These are phyloP conservation scores for Anagyrus pseudococci DNA, from an alignment of 2,888 invertebrate genomes.

Conservation along the genomic window DNA sequence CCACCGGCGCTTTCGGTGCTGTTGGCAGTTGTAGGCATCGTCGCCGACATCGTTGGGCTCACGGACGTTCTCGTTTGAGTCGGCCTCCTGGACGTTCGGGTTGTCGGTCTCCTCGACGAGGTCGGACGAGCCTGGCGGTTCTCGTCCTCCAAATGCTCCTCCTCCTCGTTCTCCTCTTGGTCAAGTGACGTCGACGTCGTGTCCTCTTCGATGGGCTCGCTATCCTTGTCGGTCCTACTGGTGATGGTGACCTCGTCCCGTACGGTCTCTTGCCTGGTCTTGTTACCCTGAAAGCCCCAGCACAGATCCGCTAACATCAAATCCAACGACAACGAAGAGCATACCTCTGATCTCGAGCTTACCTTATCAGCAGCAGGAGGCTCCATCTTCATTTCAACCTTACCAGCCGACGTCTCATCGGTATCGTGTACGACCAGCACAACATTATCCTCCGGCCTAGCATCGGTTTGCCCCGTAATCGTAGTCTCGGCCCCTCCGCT, in stretches of 20 bases:
- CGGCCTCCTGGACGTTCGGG: no score
- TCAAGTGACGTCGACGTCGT: background rate
- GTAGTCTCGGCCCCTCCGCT: background rate
- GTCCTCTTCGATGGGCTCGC: background rate
- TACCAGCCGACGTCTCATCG: slow-evolving; percentile 1
- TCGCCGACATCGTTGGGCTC: background rate
- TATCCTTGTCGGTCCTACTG: no score
- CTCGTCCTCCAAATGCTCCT: slow-evolving; percentile 41
- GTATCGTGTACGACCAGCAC: slow-evolving; percentile 18
- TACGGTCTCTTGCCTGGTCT: background rate
- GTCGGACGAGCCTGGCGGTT: slow-evolving; percentile 48
- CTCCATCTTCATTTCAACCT: slow-evolving; percentile 13
- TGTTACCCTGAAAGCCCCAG: background rate
- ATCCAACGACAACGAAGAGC: no score
- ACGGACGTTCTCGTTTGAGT: background rate
- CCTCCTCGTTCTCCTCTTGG: no score
- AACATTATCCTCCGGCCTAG: no score
- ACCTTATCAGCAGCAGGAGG: slow-evolving; percentile 3
- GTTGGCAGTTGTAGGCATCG: background rate
- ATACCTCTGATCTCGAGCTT: background rate
- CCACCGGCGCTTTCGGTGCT: background rate
- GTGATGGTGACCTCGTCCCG: background rate
- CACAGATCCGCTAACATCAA: background rate
- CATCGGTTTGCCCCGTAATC: no score
- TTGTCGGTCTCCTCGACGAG: no score